These are phyloP conservation scores for Neuroscelio doddi DNA, from an alignment of 2,888 invertebrate species.

Conservation along the genomic window DNA sequence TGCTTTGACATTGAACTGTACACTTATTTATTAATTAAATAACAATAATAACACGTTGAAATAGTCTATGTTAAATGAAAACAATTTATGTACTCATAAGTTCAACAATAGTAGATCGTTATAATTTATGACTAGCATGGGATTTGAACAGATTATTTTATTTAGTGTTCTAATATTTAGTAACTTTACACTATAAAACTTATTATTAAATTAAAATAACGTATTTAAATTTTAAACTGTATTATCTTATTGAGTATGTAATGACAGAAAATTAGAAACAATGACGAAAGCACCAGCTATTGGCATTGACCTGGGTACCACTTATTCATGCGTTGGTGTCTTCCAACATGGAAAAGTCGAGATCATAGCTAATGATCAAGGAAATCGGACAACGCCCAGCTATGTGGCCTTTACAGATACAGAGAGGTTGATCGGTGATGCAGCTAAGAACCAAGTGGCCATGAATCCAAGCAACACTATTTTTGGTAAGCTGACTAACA, in stretches of 20 bases:
- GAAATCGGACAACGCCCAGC: slow-evolving; percentile 89
- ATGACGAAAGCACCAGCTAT: slow-evolving; percentile 75
- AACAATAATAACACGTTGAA: too few species aligned
- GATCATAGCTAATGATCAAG: slow-evolving; percentile 91
- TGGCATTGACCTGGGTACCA: slow-evolving; percentile 88
- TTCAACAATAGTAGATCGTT: too few species aligned
- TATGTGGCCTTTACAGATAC: slow-evolving; percentile 91
- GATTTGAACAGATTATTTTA: too few species aligned
- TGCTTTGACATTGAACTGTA: too few species aligned
- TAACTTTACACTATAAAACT: too few species aligned
- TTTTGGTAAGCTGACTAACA: slow-evolving; percentile 77
- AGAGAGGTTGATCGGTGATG: slow-evolving; percentile 88
- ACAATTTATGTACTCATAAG: too few species aligned
- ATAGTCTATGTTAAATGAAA: too few species aligned
- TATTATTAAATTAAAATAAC: neutral
- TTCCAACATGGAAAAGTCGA: slow-evolving; percentile 88
- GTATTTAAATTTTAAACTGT: too few species aligned
- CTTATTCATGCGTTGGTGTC: slow-evolving; percentile 90
- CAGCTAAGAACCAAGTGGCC: slow-evolving; percentile 88
- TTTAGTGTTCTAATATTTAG: too few species aligned
- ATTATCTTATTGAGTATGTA: too few species aligned
- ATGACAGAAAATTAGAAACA: slow-evolving; percentile 22
- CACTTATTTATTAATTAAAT: too few species aligned
- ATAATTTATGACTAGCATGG: too few species aligned
- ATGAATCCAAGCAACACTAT: slow-evolving; percentile 92